Conservation (phyloP, 2,888 invertebrate species). For the Reticulitermes lucifugus region DNA sequence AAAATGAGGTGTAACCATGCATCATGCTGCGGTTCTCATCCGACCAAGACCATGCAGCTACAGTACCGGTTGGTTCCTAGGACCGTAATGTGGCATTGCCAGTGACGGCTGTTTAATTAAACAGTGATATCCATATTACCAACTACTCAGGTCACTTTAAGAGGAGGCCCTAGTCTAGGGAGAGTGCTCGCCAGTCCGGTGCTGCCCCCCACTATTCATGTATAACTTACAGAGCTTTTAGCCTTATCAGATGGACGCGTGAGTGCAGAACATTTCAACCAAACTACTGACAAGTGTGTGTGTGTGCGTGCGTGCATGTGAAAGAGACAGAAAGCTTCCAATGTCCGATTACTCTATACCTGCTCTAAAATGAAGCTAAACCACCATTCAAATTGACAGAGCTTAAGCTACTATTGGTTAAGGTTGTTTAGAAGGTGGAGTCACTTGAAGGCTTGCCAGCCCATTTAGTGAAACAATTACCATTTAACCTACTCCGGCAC, state of each 20-base stretch:
- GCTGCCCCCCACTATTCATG: neutral
- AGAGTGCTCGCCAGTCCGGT: neutral
- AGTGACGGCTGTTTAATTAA: constrained; percentile 28
- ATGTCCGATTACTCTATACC: neutral
- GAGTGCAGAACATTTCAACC: neutral
- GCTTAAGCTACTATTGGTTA: too few species aligned
- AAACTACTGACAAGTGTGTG: neutral
- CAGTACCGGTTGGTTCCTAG: neutral
- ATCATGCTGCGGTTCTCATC: neutral
- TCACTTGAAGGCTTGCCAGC: too few species aligned
- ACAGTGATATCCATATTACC: constrained; percentile 20
- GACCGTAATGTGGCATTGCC: neutral
- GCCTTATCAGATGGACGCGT: neutral
- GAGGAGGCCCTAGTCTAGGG: neutral
- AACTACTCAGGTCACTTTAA: neutral
- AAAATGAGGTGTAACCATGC: neutral
- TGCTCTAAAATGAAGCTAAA: neutral
- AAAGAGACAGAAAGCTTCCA: neutral
- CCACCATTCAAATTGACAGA: neutral
- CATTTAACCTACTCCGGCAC: too few species aligned
- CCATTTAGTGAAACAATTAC: too few species aligned
- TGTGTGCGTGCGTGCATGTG: neutral
- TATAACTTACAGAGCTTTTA: constrained; percentile 12
- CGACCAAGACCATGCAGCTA: too few species aligned
- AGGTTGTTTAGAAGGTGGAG: too few species aligned